Percentiles rank a stretch among this genome's conserved stretches.
These are phyloP conservation scores for Aphrocallistes beatrix DNA, from an alignment of 37 sponge, comb jelly and placozoan genomes.

Conservation along the genomic window DNA sequence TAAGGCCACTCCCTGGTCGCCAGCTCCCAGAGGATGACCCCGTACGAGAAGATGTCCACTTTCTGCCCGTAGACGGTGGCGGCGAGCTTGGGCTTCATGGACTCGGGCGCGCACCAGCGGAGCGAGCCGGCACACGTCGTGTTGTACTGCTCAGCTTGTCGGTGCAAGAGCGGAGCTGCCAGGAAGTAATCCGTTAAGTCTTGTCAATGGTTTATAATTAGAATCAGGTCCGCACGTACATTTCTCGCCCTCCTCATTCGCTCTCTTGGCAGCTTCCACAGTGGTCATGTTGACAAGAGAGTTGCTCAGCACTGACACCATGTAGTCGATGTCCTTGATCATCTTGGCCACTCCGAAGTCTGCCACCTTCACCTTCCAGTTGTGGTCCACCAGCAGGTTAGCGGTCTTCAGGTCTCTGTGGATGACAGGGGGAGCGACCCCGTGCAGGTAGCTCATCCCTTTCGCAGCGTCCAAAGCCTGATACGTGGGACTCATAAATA, in stretches of 20 bases:
- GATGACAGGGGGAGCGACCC: background rate
- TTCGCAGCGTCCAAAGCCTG: background rate
- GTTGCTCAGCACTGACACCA: background rate
- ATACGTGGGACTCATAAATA: background rate
- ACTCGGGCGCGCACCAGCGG: background rate
- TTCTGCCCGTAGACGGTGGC: background rate
- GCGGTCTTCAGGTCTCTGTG: constrained; percentile 17
- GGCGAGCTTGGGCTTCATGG: constrained; percentile 8
- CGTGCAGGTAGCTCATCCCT: constrained; percentile 5
- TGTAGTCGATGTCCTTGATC: constrained; percentile 20
- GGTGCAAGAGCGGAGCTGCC: background rate
- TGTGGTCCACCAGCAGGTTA: constrained; percentile 12
- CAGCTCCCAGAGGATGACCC: background rate
- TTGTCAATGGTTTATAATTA: too few relatives aligned
- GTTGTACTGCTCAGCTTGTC: constrained; percentile 20
- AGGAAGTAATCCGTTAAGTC: too few relatives aligned
- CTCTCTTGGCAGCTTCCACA: background rate
- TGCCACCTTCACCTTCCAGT: background rate
- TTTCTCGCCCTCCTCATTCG: background rate
- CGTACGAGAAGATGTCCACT: background rate
- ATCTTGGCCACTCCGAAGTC: constrained; percentile 6
- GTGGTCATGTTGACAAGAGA: background rate
- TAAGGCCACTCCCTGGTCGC: constrained; percentile 12
- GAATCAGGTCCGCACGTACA: too few relatives aligned
- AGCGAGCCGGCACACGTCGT: constrained; percentile 2